Evolutionary conservation across 2,113 vertebrate species (phyloP), one percentile per base, ranked within the genome.

Genomic region (Alligator sinensis): DNA sequence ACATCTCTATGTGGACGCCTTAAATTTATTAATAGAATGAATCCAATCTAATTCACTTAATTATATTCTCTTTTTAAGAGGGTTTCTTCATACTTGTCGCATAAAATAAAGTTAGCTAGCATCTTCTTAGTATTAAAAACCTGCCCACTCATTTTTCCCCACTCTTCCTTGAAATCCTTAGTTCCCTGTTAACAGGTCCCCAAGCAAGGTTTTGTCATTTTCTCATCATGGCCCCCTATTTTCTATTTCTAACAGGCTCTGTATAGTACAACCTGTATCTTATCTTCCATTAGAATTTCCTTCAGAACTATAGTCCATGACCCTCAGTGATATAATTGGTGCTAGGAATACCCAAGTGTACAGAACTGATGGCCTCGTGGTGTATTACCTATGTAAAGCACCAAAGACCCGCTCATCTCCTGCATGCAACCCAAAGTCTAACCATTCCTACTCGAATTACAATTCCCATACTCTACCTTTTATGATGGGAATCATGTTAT

Each of bases 401-500:
- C 28, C 25, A 28, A 66, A n/a, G 64, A n/a, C n/a, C 64, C 15
- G 2, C 64, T 64, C 25, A n/a, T 28, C 28, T n/a, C 14, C 28
- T n/a, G 14, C 64, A n/a, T 66, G 15, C 64, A 66, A 7, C 17
- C 27, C 5, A 17, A 66, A 66, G 64, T n/a, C 16, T 16, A 66
- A 66, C 27, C 64, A 27, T 28, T n/a, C 27, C 64, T 66, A 9
- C 28, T 9, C n/a, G 25, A 66, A 17, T 66, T 81, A 57, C 12
- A 87, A 12, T 12, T 76, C 58, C 66, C 25, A 83, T 18, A 74
- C 15, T 18, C 58, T 55, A 5, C 2, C 1, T 6, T 24, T 80
- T 76, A 66, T 81, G 74, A 57, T 3, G 61, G 59, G 5, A 28
- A 89, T 25, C 0, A 0, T 3, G 24, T 2, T 9, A 59, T 1